Evolutionary conservation across 2,888 invertebrate genomes (phyloP).

Genomic region (Norana najaformis): DNA sequence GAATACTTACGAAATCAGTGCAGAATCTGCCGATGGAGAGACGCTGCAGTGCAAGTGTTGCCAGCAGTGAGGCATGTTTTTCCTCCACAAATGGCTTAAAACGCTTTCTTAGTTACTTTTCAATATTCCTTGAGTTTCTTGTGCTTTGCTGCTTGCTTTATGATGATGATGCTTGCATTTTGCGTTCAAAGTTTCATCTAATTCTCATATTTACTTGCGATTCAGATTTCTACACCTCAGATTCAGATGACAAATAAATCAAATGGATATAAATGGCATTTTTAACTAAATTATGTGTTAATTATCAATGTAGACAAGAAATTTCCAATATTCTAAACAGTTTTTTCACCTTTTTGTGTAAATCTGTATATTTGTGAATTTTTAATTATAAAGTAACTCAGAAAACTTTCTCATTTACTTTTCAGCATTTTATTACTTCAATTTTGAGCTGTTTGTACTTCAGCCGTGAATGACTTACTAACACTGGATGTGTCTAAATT

Average conservation of each 20-base stretch:
- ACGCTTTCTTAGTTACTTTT: neutral
- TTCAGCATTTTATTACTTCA: neutral
- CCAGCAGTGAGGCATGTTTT: slow-evolving; percentile 17
- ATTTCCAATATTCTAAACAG: neutral
- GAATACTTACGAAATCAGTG: neutral
- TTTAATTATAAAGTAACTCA: neutral
- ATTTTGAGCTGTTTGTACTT: neutral
- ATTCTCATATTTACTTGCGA: neutral
- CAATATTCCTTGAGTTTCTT: neutral
- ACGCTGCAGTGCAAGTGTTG: neutral
- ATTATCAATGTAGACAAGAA: neutral
- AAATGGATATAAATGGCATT: neutral
- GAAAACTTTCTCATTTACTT: too few relatives aligned
- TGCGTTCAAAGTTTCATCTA: neutral
- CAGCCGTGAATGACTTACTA: neutral
- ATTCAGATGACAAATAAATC: neutral
- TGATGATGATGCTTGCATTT: slow-evolving; percentile 26
- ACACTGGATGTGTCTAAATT: neutral
- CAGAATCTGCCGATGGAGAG: neutral
- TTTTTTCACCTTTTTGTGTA: neutral
- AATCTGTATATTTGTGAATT: neutral
- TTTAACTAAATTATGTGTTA: neutral
- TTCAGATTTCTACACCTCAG: neutral
- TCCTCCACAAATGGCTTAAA: neutral
- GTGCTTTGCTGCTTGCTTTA: neutral